Conservation (phyloP, 2,797 vertebrate species). For the Crenuchus spilurus region DNA sequence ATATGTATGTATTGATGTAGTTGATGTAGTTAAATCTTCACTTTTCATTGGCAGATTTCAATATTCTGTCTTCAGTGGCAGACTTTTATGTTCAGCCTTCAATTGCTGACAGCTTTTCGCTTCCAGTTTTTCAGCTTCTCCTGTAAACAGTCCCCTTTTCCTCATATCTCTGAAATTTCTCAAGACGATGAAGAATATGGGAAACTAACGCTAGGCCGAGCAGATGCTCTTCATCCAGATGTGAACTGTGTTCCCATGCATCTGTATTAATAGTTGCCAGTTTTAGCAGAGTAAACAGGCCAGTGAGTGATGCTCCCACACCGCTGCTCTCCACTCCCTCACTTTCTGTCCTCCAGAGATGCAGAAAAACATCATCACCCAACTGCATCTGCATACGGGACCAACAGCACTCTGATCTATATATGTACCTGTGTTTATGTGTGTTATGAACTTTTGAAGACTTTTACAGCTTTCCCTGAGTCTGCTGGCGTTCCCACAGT, state of each 20-base stretch:
- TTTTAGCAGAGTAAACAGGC: constrained; percentile 32
- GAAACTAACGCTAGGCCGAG: constrained; percentile 7
- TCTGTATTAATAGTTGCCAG: constrained; percentile 38
- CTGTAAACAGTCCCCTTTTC: background rate
- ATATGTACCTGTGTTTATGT: background rate
- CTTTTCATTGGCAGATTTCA: too few relatives aligned
- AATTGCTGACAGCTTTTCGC: background rate
- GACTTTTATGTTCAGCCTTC: background rate
- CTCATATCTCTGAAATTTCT: constrained; percentile 1
- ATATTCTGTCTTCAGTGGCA: background rate
- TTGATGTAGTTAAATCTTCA: too few relatives aligned
- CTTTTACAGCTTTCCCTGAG: background rate
- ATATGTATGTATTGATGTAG: too few relatives aligned
- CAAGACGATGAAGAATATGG: background rate
- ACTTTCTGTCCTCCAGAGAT: background rate
- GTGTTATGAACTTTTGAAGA: background rate
- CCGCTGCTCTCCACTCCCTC: constrained; percentile 11
- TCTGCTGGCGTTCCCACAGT: background rate
- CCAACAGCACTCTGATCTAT: constrained; percentile 12
- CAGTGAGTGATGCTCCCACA: constrained; percentile 23
- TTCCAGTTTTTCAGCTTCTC: constrained; percentile 17
- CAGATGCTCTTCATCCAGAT: constrained; percentile 11
- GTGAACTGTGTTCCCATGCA: constrained; percentile 18
- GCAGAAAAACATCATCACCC: background rate
- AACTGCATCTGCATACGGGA: constrained; percentile 9